Base-by-base conservation (phyloP, 2,113 vertebrate genomes). In the Arothron firmamentum region DNA sequence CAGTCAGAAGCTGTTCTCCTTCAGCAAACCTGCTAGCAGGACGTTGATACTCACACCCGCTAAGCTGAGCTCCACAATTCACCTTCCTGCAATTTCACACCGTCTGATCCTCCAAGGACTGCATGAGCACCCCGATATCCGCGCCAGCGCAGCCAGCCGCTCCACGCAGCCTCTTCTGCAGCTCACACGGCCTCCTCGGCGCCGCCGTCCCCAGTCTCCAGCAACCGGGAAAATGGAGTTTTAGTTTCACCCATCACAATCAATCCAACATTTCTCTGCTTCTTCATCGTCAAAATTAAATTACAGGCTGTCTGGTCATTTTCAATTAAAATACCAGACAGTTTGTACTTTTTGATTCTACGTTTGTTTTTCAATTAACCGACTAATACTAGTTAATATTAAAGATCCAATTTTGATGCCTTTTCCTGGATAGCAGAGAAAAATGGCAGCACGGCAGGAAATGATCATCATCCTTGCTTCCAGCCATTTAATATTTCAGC, bases 1-100 rank as follows among this genome's bases (percentile, higher is more conserved):
- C 55, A 63, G 55, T 58, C 42, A 43, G 18, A 20, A 21, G 61
- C 34, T 20, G 75, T 71, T 86, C 51, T 55, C 51, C 52, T 52
- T 43, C 59, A 62, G 51, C 59, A 52, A 41, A 71, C 75, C 55
- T 75, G 67, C 65, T 51, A 59, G 52, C 45, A 49, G 43, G 46
- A 21, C 58, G 56, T 65, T 10, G 31, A 77, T 70, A 85, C 77
- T 76, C 72, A 50, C 65, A 62, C 68, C 63, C 65, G 10, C 47
- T 31, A 19, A 63, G 74, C 63, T 51, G 60, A 65, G 74, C 58
- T 43, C 78, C 78, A 67, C 50, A 70, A 70, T 78, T 81, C 67
- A 80, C 70, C 75, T 52, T 81, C 70, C 62, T 75, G 80, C 85
- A 85, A 88, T 88, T 87, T 88, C 87, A 87, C 82, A 85, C 67